These are phyloP conservation scores for Drosophila ezoana DNA, from an alignment of 2,888 invertebrate species.

Conservation along the genomic window DNA sequence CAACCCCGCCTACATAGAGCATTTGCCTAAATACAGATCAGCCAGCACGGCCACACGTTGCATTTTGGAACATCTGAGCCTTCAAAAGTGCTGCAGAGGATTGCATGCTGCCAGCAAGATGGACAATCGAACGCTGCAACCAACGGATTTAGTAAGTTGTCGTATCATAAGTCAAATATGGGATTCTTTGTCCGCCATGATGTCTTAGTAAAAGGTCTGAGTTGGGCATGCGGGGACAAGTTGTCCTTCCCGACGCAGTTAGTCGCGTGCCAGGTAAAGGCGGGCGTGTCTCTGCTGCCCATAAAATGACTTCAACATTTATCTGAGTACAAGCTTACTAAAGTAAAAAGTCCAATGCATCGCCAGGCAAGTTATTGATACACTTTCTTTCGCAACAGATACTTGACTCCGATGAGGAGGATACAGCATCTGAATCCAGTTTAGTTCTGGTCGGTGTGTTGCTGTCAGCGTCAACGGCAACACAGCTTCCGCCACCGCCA, in stretches of 20 bases:
- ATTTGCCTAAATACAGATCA: slow-evolving; percentile 61
- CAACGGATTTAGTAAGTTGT: slow-evolving; percentile 62
- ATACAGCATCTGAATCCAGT: slow-evolving; percentile 26
- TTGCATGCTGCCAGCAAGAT: slow-evolving; percentile 60
- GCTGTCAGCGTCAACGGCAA: slow-evolving; percentile 12
- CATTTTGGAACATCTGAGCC: slow-evolving; percentile 64
- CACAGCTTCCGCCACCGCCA: slow-evolving; percentile 24
- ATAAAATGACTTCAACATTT: slow-evolving; percentile 65
- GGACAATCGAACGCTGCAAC: slow-evolving; percentile 52
- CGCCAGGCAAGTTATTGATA: slow-evolving; percentile 1
- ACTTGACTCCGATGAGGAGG: slow-evolving; percentile 70
- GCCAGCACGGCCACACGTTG: slow-evolving; percentile 62
- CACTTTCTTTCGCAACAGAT: slow-evolving; percentile 37
- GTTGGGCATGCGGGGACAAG: slow-evolving; percentile 38
- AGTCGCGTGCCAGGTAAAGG: slow-evolving; percentile 60
- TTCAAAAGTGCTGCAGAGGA: slow-evolving; percentile 51
- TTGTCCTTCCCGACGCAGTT: slow-evolving; percentile 62
- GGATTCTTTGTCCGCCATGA: slow-evolving; percentile 49
- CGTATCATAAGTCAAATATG: background rate
- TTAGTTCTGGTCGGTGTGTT: slow-evolving; percentile 26
- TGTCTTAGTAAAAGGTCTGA: slow-evolving; percentile 82
- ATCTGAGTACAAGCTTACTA: slow-evolving; percentile 48
- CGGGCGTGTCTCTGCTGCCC: slow-evolving; percentile 26
- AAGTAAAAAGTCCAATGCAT: background rate
- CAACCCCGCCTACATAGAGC: slow-evolving; percentile 57